phyloP scores from a whole-genome alignment of 2,113 vertebrate species.

The Neolamprologus caudopunctatus region DNA sequence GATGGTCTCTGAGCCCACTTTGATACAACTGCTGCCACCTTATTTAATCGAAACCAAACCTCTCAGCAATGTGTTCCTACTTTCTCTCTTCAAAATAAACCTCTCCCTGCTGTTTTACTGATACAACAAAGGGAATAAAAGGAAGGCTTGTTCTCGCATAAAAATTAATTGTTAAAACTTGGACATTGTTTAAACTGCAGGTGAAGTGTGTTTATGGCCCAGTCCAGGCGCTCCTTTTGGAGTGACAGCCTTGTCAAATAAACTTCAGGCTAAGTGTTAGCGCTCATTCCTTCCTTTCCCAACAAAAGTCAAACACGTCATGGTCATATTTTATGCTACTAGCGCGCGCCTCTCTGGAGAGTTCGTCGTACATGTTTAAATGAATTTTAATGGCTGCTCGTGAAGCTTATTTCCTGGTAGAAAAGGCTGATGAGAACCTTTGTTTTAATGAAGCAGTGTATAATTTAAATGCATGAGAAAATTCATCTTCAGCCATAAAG shows the following conservation, averaged over 20 bases:
- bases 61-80: constrained; percentile 2
- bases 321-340: not conserved
- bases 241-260: constrained; percentile 56
- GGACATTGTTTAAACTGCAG: constrained; percentile 30
- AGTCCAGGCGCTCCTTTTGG: not conserved
- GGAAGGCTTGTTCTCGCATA: constrained; percentile 9
- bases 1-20: not conserved
- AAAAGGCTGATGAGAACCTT: not conserved
- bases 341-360: not conserved
- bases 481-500: constrained; percentile 3
- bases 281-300: constrained; percentile 13
- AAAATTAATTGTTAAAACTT: not conserved
- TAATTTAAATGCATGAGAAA: constrained; percentile 15
- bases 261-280: constrained; percentile 39
- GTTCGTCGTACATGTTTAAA: not conserved
- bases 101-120: not conserved
- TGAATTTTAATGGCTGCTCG: constrained; percentile 18
- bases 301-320: constrained; percentile 22
- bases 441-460: constrained; percentile 24
- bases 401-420: constrained; percentile 7
- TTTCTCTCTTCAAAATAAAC: constrained; percentile 42
- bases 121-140: not conserved
- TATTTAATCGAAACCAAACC: constrained; percentile 9
- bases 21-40: constrained; percentile 14
- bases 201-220: constrained; percentile 35